phyloP scores from a whole-genome alignment of 2,888 invertebrate genomes.

The Drosophila dives region DNA sequence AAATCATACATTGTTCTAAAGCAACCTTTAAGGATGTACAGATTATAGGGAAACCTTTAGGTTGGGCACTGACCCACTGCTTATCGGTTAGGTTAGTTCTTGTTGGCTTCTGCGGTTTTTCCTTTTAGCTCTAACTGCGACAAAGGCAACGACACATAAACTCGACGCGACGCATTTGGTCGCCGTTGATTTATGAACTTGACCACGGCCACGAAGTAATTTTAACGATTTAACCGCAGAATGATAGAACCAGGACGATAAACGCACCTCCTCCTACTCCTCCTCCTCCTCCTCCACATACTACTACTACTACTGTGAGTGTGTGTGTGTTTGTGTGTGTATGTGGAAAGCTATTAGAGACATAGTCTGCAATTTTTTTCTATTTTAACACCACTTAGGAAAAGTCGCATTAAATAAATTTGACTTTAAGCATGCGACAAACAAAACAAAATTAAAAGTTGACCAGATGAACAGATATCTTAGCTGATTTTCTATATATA shows the following conservation, averaged over 20 bases:
- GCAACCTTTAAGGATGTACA: neutral
- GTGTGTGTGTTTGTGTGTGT: slow-evolving; percentile 32
- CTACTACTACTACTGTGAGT: neutral
- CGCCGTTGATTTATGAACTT: slow-evolving; percentile 80
- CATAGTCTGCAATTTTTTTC: slow-evolving; percentile 59
- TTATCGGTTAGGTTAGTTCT: slow-evolving; percentile 36
- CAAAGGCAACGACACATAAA: slow-evolving; percentile 25
- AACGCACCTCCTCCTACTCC: slow-evolving; percentile 47
- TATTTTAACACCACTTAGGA: slow-evolving; percentile 65
- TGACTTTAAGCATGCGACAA: slow-evolving; percentile 52
- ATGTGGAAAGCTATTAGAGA: slow-evolving; percentile 66
- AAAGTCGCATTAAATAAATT: slow-evolving; percentile 56
- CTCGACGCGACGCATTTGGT: slow-evolving; percentile 44
- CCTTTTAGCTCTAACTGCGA: slow-evolving; percentile 64
- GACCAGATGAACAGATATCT: slow-evolving; percentile 29
- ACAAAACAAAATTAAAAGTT: slow-evolving; percentile 36
- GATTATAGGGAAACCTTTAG: slow-evolving; percentile 37
- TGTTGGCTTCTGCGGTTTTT: slow-evolving; percentile 58
- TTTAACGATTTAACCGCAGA: slow-evolving; percentile 79
- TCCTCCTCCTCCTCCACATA: neutral
- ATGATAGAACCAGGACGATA: slow-evolving; percentile 77
- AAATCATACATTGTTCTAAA: neutral
- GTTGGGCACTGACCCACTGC: neutral
- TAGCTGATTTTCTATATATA: neutral
- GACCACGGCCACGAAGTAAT: slow-evolving; percentile 76